Percentiles rank a stretch among this genome's conserved stretches.
These are phyloP conservation scores for Lamellibrachia satsuma DNA, from an alignment of 2,888 invertebrate genomes.

Conservation along the genomic window DNA sequence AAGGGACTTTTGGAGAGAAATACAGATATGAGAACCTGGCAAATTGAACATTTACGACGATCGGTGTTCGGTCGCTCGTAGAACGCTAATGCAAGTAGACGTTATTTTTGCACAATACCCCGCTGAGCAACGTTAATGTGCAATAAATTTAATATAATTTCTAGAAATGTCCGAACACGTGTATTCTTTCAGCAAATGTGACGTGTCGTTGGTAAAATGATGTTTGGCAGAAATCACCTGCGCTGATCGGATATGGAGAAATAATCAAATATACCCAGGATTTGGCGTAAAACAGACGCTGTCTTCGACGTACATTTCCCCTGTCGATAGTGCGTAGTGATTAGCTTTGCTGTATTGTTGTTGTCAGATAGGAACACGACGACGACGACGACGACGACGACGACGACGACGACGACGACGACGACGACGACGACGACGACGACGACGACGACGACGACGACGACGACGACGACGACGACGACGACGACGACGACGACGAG, in stretches of 20 bases:
- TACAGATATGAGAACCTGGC: too few species aligned
- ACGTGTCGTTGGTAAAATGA: neutral
- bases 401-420: neutral
- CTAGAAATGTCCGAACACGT: neutral
- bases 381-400: neutral
- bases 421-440: neutral
- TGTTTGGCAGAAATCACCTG: neutral
- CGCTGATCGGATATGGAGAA: neutral
- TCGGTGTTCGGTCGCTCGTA: too few species aligned
- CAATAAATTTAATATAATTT: neutral
- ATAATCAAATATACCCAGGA: neutral
- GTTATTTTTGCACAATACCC: neutral
- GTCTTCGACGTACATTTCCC: constrained; percentile 8
- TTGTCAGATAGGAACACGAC: neutral
- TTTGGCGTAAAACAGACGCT: neutral
- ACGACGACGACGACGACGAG: neutral
- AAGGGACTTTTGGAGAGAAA: too few species aligned
- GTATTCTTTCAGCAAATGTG: neutral
- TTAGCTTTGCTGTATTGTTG: neutral
- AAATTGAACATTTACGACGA: too few species aligned
- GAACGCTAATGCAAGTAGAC: neutral
- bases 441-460: neutral
- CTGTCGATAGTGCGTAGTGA: neutral
- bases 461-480: neutral
- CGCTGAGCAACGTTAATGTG: neutral